These are phyloP conservation scores for Drosophila cognata DNA, from an alignment of 2,888 invertebrate genomes.

Conservation along the genomic window DNA sequence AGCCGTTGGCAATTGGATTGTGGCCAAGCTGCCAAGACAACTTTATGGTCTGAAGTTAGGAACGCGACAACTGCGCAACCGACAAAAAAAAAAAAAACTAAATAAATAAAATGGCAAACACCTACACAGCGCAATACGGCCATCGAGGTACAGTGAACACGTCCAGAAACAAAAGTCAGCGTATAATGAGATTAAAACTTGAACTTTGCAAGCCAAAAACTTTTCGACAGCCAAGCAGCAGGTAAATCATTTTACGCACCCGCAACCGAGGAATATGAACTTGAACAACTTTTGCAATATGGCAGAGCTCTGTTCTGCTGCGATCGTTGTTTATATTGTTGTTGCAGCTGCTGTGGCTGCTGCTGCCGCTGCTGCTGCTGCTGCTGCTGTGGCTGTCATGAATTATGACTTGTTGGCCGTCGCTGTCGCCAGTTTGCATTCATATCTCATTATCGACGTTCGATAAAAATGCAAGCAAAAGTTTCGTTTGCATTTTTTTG, in stretches of 20 bases:
- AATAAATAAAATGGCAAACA: constrained; percentile 53
- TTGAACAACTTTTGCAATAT: constrained; percentile 76
- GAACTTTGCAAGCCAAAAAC: constrained; percentile 76
- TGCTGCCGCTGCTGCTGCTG: background rate
- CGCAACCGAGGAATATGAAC: constrained; percentile 71
- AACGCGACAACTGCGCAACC: constrained; percentile 68
- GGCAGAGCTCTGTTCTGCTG: constrained; percentile 42
- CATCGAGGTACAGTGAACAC: constrained; percentile 38
- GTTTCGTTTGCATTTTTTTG: constrained; percentile 40
- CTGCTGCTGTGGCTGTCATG: constrained; percentile 15
- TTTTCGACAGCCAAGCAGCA: constrained; percentile 75
- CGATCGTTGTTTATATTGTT: constrained; percentile 17
- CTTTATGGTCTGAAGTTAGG: constrained; percentile 69
- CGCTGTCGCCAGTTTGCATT: constrained; percentile 64
- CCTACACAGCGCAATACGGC: constrained; percentile 43
- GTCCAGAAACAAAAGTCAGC: constrained; percentile 74
- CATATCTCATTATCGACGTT: constrained; percentile 77
- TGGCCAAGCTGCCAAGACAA: constrained; percentile 68
- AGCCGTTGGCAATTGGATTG: constrained; percentile 75
- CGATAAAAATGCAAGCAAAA: constrained; percentile 69
- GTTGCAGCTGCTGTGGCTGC: background rate
- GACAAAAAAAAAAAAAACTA: constrained; percentile 30
- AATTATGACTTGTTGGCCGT: constrained; percentile 26
- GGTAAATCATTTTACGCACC: constrained; percentile 80
- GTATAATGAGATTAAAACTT: constrained; percentile 81